Evolutionary conservation across 2,113 vertebrate species (phyloP).

Genomic region (Petromus typicus): DNA sequence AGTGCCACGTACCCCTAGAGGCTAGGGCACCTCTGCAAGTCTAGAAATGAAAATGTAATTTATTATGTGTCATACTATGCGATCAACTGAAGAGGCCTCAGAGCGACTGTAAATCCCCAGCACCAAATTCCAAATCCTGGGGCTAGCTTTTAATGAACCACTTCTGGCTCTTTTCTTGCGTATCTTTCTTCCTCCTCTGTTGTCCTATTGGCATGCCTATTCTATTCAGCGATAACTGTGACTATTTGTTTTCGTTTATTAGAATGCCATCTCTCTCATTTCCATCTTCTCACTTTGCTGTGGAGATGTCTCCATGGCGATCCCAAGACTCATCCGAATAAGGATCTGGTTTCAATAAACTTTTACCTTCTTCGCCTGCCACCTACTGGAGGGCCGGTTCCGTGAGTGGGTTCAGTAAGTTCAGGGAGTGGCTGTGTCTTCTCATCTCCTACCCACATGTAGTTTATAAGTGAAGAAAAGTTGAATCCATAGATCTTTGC

Average conservation of each 20-base stretch:
- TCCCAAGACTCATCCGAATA: background rate
- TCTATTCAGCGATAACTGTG: background rate
- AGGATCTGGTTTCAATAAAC: background rate
- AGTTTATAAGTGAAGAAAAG: background rate
- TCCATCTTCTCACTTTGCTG: background rate
- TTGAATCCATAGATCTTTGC: background rate
- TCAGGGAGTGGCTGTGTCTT: background rate
- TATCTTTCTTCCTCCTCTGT: background rate
- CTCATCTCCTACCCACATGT: background rate
- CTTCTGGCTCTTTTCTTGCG: background rate
- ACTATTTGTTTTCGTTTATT: background rate
- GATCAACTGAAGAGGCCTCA: background rate
- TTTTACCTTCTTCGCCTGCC: background rate
- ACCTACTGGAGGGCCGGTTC: background rate
- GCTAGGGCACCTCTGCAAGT: background rate
- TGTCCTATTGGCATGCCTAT: background rate
- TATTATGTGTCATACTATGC: background rate
- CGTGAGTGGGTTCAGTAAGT: background rate
- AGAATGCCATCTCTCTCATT: background rate
- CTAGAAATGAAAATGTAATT: slow-evolving; percentile 15
- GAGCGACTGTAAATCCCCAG: background rate
- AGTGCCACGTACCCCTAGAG: background rate
- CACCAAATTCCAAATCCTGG: background rate
- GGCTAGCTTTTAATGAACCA: background rate
- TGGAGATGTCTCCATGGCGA: background rate